These are phyloP conservation scores for Schizotus pectinicornis DNA, from an alignment of 2,888 invertebrate genomes.

Conservation along the genomic window DNA sequence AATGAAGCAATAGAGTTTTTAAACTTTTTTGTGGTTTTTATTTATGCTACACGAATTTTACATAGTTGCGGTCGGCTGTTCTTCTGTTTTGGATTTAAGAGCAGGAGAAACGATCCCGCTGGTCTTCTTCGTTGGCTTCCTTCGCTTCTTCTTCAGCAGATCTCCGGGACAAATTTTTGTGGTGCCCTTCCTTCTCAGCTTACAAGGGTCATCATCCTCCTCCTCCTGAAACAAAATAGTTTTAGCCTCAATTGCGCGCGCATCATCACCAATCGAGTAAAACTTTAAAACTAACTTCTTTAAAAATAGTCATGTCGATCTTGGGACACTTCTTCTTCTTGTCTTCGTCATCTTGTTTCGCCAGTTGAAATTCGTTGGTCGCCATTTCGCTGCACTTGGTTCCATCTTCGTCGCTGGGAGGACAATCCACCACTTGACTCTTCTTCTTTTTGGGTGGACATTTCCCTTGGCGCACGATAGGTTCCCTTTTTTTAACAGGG, in stretches of 20 bases:
- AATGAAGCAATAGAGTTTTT: background rate
- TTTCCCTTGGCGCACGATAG: background rate
- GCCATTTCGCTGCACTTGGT: constrained; percentile 6
- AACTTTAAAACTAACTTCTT: constrained; percentile 11
- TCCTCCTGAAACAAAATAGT: constrained; percentile 1
- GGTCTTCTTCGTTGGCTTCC: constrained; percentile 25
- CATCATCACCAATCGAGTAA: too few species aligned
- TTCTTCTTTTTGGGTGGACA: constrained; percentile 24
- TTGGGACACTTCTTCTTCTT: constrained; percentile 30
- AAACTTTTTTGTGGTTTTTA: constrained; percentile 5
- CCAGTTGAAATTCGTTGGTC: too few species aligned
- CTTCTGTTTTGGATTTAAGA: constrained; percentile 4
- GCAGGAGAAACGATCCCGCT: constrained; percentile 6
- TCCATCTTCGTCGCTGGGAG: constrained; percentile 5
- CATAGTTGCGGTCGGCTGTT: constrained; percentile 1
- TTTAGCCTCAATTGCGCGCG: too few species aligned
- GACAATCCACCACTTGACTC: constrained; percentile 26
- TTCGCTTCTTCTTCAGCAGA: constrained; percentile 48
- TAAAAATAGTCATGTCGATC: constrained; percentile 23
- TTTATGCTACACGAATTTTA: background rate
- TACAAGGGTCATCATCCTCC: constrained; percentile 30
- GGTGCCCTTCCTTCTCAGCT: constrained; percentile 50
- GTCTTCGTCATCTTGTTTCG: background rate
- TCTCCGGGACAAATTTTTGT: constrained; percentile 52
- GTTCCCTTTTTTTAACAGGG: background rate